phyloP scores from a whole-genome alignment of 2,888 invertebrate species.

The Theristus sp. region DNA sequence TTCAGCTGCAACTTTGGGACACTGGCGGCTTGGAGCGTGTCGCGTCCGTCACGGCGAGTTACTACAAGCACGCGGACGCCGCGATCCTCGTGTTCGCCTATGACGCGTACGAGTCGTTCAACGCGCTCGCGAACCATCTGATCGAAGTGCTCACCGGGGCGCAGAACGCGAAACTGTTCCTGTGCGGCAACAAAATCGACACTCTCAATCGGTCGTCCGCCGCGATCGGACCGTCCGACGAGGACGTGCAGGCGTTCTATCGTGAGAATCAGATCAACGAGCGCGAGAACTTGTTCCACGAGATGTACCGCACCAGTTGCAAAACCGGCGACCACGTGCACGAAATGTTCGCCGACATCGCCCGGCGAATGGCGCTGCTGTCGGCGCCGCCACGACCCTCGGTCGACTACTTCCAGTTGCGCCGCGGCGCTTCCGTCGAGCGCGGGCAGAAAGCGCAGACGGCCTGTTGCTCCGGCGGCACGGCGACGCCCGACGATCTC shows the following conservation, averaged over 20 bases:
- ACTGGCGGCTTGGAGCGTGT: slow-evolving; percentile 92
- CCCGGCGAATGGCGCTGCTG: slow-evolving; percentile 30
- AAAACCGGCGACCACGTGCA: slow-evolving; percentile 60
- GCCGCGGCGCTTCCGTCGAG: too few relatives aligned
- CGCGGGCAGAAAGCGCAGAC: too few relatives aligned
- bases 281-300: slow-evolving; percentile 58
- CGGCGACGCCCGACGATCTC: too few relatives aligned
- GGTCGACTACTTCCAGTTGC: neutral
- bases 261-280: slow-evolving; percentile 27
- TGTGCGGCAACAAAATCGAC: slow-evolving; percentile 79
- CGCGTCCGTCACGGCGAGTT: slow-evolving; percentile 79
- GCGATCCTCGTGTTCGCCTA: slow-evolving; percentile 75
- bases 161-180: slow-evolving; percentile 80
- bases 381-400: neutral
- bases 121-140: slow-evolving; percentile 70
- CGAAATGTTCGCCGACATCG: slow-evolving; percentile 75
- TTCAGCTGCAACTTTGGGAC: slow-evolving; percentile 78
- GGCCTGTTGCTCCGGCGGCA: too few relatives aligned
- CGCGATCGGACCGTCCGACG: slow-evolving; percentile 50
- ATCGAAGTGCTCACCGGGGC: slow-evolving; percentile 80
- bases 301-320: slow-evolving; percentile 34
- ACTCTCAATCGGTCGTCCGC: too few relatives aligned
- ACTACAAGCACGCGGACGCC: slow-evolving; percentile 85
- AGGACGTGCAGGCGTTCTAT: slow-evolving; percentile 66
- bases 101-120: slow-evolving; percentile 76